Evolutionary conservation across 30 jellyfish, hydroid and myxozoan species (phyloP).

Genomic region (Catostylus mosaicus): DNA sequence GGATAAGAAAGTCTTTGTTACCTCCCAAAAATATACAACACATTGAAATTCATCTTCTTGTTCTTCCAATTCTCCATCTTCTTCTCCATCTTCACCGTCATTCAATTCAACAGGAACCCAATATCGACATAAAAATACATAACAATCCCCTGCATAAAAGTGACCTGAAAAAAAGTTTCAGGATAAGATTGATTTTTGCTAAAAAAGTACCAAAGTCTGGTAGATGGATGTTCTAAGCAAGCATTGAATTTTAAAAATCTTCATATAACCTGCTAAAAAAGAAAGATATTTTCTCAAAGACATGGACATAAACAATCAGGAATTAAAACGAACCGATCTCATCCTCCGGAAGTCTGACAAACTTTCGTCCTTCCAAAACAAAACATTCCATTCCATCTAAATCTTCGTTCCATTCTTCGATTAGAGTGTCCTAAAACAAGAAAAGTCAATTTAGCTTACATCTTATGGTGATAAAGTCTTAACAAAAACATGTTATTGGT

Average conservation of each 20-base stretch:
- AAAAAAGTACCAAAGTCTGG: neutral
- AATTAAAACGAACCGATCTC: constrained; percentile 74
- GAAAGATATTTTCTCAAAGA: too few relatives aligned
- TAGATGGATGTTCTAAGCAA: too few relatives aligned
- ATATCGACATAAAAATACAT: constrained; percentile 96
- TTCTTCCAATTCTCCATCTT: constrained; percentile 79
- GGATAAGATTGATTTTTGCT: neutral
- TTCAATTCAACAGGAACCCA: constrained; percentile 97
- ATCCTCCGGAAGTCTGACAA: constrained; percentile 98
- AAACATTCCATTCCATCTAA: constrained; percentile 99
- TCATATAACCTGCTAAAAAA: too few relatives aligned
- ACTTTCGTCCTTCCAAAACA: constrained; percentile 98
- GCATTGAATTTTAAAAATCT: too few relatives aligned
- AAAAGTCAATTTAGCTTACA: neutral
- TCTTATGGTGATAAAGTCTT: too few relatives aligned
- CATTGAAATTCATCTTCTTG: constrained; percentile 96
- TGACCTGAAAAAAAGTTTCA: constrained; percentile 66
- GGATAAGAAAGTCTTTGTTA: too few relatives aligned
- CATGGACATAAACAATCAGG: too few relatives aligned
- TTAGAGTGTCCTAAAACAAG: constrained; percentile 74
- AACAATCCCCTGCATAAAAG: constrained; percentile 95
- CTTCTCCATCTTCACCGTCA: constrained; percentile 89
- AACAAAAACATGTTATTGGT: too few relatives aligned
- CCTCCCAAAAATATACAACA: constrained; percentile 99
- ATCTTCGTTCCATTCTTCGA: constrained; percentile 99